These are phyloP conservation scores for Brachionus manjavacas DNA, from an alignment of 1,140 invertebrate genomes.

Conservation along the genomic window DNA sequence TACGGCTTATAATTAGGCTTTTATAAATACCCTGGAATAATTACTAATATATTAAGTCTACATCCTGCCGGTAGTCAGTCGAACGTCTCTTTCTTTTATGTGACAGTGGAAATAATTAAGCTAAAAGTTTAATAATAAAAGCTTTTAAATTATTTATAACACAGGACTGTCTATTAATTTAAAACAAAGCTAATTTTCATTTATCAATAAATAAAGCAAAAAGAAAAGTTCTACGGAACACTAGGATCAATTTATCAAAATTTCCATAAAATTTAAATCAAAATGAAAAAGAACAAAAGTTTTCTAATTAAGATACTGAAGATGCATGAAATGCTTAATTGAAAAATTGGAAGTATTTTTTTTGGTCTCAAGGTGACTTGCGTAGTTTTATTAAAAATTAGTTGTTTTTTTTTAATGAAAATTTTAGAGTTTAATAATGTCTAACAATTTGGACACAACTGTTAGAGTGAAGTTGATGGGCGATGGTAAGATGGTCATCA, in stretches of 20 bases:
- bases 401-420: not conserved
- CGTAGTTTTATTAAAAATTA: not conserved
- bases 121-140: not conserved
- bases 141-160: not conserved
- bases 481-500: not conserved
- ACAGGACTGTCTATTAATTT: not conserved
- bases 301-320: not conserved
- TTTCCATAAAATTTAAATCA: not conserved
- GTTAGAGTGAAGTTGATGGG: not conserved
- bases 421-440: slow-evolving; percentile 11
- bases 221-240: not conserved
- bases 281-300: not conserved
- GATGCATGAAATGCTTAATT: not conserved
- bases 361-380: not conserved
- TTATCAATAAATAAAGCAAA: not conserved
- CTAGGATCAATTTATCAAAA: not conserved
- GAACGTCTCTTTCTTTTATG: not conserved
- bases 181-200: not conserved
- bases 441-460: slow-evolving; percentile 5
- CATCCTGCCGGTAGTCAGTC: not conserved
- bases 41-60: not conserved
- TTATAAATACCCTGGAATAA: not conserved
- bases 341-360: not conserved
- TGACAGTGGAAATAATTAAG: not conserved
- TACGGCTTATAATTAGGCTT: not conserved